Evolutionary conservation across 2,888 invertebrate genomes (phyloP), one percentile per base, ranked within the genome.

Genomic region (Argynnis bischoffii): DNA sequence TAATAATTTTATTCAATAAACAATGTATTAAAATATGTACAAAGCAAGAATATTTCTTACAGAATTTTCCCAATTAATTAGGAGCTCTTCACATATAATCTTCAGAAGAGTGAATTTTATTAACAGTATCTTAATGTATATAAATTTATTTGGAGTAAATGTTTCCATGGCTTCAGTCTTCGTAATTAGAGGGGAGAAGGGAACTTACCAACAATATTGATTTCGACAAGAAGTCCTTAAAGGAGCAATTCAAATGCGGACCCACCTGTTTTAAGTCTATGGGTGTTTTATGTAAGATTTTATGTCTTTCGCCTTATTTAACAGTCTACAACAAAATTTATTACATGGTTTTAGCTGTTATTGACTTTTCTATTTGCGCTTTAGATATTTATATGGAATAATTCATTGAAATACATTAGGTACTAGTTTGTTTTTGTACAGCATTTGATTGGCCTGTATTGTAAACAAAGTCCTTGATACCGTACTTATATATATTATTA

Each of bases 211-310:
- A 48, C 61, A 65, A 64, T 70, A 75, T 74, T 72, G 74, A 72
- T 72, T 73, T 67, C 60, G 63, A 48, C 74, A 75, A 75, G 76
- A 74, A 72, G 69, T 69, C 75, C 73, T 73, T 70, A 73, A 75
- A 74, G 71, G 72, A 69, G 74, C 75, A 75, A 78, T 76, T 76
- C 74, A 74, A 70, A 72, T 74, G 70, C 68, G 76, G 73, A 73
- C 75, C 74, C 74, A 77, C 74, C 77, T 77, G 74, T 69, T 74
- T 72, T 74, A 78, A 74, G 73, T 75, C 71, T 74, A 74, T 75
- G 70, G 71, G 78, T 76, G 79, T 79, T 80, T 81, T 79, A 75
- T 79, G 76, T 75, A 77, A 78, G 79, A 79, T 77, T 77, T 81
- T 78, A 79, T 78, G 76, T 77, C 76, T 75, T 76, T 72, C 54